Evolutionary conservation across 2,888 invertebrate species (phyloP).

Genomic region (Hymenopus coronatus): DNA sequence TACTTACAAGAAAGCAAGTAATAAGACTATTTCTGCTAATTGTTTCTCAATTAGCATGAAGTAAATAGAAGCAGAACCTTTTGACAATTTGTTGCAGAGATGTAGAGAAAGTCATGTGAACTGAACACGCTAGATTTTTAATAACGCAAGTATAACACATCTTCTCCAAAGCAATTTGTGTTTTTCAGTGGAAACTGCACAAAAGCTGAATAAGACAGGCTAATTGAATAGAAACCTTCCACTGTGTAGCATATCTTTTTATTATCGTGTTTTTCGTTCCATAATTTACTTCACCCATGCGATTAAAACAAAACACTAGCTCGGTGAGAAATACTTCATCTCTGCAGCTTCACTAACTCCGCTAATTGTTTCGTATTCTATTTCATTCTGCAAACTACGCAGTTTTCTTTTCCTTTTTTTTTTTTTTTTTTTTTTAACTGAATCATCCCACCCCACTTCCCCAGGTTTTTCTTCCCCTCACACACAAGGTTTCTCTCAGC

Average conservation of each 20-base stretch:
- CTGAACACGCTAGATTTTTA: too few relatives aligned
- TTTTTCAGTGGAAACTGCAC: too few relatives aligned
- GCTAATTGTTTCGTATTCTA: neutral
- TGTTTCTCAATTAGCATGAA: too few relatives aligned
- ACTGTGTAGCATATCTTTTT: neutral
- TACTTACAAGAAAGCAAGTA: too few relatives aligned
- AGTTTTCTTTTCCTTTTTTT: too few relatives aligned
- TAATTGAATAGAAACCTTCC: neutral
- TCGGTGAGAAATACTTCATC: neutral
- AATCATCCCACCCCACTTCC: neutral
- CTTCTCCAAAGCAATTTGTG: too few relatives aligned
- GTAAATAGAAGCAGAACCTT: too few relatives aligned
- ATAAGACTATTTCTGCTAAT: too few relatives aligned
- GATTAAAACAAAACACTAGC: neutral
- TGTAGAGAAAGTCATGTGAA: too few relatives aligned
- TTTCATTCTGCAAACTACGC: neutral
- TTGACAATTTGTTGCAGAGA: too few relatives aligned
- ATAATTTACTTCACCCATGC: neutral
- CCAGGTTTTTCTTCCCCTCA: neutral
- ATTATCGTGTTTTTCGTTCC: neutral
- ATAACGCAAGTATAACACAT: too few relatives aligned
- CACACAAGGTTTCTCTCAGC: neutral
- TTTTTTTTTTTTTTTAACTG: neutral
- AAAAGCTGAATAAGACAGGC: neutral
- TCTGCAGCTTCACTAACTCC: neutral